A percentile compares a stretch with the other conserved stretches of the same genome.
These are phyloP conservation scores for Lycophotia porphyrea DNA, from an alignment of 2,888 invertebrate genomes.

Conservation along the genomic window DNA sequence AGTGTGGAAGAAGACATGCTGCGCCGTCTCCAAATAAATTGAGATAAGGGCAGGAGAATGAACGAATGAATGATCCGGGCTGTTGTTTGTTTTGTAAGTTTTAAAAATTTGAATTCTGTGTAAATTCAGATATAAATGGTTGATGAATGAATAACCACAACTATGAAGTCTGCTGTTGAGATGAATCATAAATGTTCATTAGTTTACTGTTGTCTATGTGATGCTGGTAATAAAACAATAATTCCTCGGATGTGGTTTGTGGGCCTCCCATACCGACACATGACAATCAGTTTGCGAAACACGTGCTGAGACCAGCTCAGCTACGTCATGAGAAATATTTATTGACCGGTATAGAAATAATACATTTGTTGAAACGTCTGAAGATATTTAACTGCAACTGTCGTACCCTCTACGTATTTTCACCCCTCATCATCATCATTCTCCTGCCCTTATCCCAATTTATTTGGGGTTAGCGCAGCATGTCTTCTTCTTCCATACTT, in stretches of 20 bases:
- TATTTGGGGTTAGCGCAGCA: too few relatives aligned
- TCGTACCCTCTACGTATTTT: neutral
- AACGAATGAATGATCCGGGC: neutral
- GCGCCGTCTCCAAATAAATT: too few relatives aligned
- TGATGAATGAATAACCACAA: neutral
- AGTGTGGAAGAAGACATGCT: too few relatives aligned
- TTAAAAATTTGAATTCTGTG: neutral
- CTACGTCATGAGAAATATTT: conserved; percentile 20
- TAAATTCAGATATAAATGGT: neutral
- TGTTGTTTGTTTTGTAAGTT: neutral
- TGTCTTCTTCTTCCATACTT: too few relatives aligned
- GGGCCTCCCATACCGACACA: conserved; percentile 29
- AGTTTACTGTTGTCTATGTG: conserved; percentile 6
- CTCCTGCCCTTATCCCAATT: too few relatives aligned
- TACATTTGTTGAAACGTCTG: too few relatives aligned
- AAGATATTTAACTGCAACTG: neutral
- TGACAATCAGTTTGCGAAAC: conserved; percentile 36
- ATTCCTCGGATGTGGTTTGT: conserved; percentile 28
- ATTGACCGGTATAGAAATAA: conserved; percentile 5
- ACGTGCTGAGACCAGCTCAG: conserved; percentile 25
- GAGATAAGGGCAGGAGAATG: too few relatives aligned
- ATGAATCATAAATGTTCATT: neutral
- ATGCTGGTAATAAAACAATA: conserved; percentile 26
- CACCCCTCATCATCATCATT: too few relatives aligned
- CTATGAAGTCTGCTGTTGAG: neutral